Evolutionary conservation across 2,113 vertebrate species (phyloP).

Genomic region (Reinhardtius hippoglossoides): DNA sequence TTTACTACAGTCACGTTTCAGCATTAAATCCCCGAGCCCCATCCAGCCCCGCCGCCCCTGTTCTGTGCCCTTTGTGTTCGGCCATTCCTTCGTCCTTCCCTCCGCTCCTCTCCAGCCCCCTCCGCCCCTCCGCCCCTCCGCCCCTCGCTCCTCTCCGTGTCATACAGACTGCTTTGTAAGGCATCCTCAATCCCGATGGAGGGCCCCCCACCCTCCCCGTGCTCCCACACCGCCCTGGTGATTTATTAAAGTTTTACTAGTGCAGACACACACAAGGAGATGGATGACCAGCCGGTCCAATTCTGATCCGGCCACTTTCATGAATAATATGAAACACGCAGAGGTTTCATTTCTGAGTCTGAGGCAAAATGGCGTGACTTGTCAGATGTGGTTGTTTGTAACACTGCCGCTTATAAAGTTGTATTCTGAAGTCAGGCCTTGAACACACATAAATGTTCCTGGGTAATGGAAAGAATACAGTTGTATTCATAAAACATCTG

Average conservation of each 20-base stretch:
- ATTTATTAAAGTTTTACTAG: constrained; percentile 69
- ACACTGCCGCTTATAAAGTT: too few species aligned
- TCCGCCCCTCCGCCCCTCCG: constrained; percentile 35
- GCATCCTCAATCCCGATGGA: constrained; percentile 37
- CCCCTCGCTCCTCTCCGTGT: constrained; percentile 28
- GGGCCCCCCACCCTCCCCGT: constrained; percentile 1
- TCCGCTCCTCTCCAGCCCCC: constrained; percentile 29
- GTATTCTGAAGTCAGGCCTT: too few species aligned
- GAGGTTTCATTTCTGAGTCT: constrained; percentile 27
- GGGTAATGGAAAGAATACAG: too few species aligned
- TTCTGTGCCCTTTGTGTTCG: constrained; percentile 54
- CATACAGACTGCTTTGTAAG: constrained; percentile 74
- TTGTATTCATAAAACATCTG: too few species aligned
- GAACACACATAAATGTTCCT: too few species aligned
- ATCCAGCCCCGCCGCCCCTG: constrained; percentile 36
- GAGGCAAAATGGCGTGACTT: background rate
- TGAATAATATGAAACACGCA: constrained; percentile 4
- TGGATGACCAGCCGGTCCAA: constrained; percentile 35
- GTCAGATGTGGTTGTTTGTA: background rate
- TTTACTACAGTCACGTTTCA: constrained; percentile 67
- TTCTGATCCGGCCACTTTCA: constrained; percentile 34
- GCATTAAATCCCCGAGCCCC: constrained; percentile 38
- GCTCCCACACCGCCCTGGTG: constrained; percentile 42
- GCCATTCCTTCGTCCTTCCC: constrained; percentile 60
- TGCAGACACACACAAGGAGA: constrained; percentile 53